Evolutionary conservation across 2,113 vertebrate species (phyloP).

Genomic region (Synchiropus splendidus): DNA sequence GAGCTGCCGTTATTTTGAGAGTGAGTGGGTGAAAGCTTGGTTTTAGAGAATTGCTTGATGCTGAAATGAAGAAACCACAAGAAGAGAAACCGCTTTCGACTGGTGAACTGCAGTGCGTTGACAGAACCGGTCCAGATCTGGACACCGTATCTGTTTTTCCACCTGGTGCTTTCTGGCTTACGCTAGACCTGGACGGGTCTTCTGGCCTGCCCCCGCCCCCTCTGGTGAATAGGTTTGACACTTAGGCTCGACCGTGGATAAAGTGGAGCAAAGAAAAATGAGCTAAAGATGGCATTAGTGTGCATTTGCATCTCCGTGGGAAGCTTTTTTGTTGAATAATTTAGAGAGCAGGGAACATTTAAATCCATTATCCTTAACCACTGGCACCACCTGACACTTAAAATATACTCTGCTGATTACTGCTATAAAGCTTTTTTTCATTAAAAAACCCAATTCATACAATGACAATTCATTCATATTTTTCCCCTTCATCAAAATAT

Average conservation of each 20-base stretch:
- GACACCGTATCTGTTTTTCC: constrained; percentile 44
- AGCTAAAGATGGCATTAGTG: background rate
- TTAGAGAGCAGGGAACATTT: too few relatives aligned
- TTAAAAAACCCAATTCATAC: too few relatives aligned
- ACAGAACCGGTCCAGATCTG: constrained; percentile 30
- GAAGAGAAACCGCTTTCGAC: constrained; percentile 34
- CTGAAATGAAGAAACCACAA: constrained; percentile 39
- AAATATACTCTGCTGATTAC: too few relatives aligned
- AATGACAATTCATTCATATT: too few relatives aligned
- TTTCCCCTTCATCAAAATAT: too few relatives aligned
- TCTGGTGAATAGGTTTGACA: constrained; percentile 6
- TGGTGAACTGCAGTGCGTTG: too few relatives aligned
- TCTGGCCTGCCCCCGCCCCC: constrained; percentile 14
- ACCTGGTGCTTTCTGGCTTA: constrained; percentile 47
- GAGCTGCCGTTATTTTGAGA: constrained; percentile 14
- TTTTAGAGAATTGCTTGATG: constrained; percentile 22
- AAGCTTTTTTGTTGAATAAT: constrained; percentile 7
- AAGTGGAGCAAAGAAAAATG: constrained; percentile 46
- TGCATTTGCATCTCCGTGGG: constrained; percentile 16
- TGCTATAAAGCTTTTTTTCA: too few relatives aligned
- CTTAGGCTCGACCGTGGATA: constrained; percentile 25
- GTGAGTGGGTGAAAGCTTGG: constrained; percentile 14
- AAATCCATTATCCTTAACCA: too few relatives aligned
- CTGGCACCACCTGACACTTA: too few relatives aligned
- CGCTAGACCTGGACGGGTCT: constrained; percentile 10